A percentile compares a stretch with the other conserved stretches of the same genome.
These are phyloP conservation scores for Ceyx margarethae DNA, from an alignment of 2,113 vertebrate genomes.

Conservation along the genomic window DNA sequence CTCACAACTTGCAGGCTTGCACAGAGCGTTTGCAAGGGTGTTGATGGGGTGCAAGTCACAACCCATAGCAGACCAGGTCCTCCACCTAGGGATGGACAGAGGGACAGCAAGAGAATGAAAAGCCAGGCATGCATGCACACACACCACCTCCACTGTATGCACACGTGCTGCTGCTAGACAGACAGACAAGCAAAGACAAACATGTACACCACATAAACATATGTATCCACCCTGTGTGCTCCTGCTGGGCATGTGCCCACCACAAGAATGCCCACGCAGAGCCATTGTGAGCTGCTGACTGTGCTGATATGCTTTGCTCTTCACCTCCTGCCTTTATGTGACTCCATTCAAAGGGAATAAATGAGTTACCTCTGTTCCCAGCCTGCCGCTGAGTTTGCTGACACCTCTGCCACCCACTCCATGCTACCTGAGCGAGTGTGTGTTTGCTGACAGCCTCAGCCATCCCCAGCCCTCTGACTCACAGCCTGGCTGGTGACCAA, in stretches of 20 bases:
- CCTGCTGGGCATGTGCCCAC: background rate
- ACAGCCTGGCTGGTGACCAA: background rate
- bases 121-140: background rate
- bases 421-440: background rate
- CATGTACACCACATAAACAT: fast-evolving
- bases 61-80: background rate
- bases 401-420: background rate
- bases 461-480: background rate
- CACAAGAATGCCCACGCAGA: no score
- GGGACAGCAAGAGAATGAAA: background rate
- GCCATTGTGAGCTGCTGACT: background rate
- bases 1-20: background rate
- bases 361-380: background rate
- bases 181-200: background rate
- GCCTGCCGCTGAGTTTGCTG: background rate
- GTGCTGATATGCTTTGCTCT: background rate
- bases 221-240: fast-evolving
- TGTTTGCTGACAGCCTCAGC: background rate
- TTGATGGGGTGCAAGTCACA: background rate
- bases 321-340: background rate
- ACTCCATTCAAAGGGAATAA: background rate
- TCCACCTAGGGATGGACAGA: background rate
- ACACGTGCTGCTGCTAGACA: background rate
- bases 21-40: background rate
- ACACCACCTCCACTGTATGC: background rate